These are phyloP conservation scores for Apostichopus parvimensis DNA, from an alignment of 35 echinoderm and acorn worm species.

Conservation along the genomic window DNA sequence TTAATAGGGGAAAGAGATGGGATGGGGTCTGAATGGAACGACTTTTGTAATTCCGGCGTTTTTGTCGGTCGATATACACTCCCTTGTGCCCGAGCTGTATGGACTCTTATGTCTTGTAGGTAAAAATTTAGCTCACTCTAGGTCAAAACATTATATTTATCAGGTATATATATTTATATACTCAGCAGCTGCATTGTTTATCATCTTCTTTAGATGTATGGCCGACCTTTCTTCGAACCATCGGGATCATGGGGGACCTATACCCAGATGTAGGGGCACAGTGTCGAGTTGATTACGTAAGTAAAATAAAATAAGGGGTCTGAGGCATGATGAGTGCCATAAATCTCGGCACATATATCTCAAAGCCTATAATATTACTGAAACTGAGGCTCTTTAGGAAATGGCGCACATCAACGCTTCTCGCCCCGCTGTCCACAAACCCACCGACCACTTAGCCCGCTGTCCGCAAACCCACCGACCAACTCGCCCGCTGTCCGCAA, in stretches of 20 bases:
- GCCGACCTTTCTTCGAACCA: background rate
- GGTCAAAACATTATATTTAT: no score
- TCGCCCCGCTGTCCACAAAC: background rate
- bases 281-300: conserved; percentile 34
- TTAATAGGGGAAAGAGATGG: background rate
- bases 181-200: background rate
- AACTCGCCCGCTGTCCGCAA: background rate
- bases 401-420: background rate
- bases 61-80: no score
- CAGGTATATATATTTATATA: no score
- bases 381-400: background rate
- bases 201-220: background rate
- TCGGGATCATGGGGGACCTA: conserved; percentile 9
- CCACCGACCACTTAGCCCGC: no score
- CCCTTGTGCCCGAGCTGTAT: no score
- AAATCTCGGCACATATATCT: no score
- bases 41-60: background rate
- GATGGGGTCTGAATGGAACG: background rate
- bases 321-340: no score
- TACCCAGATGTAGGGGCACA: background rate
- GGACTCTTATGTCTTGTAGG: no score
- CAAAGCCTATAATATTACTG: background rate
- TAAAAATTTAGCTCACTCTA: no score
- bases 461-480: no score
- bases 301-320: background rate